Evolutionary conservation across 2,888 invertebrate genomes (phyloP).

Genomic region (Lasioglossum lativentre): DNA sequence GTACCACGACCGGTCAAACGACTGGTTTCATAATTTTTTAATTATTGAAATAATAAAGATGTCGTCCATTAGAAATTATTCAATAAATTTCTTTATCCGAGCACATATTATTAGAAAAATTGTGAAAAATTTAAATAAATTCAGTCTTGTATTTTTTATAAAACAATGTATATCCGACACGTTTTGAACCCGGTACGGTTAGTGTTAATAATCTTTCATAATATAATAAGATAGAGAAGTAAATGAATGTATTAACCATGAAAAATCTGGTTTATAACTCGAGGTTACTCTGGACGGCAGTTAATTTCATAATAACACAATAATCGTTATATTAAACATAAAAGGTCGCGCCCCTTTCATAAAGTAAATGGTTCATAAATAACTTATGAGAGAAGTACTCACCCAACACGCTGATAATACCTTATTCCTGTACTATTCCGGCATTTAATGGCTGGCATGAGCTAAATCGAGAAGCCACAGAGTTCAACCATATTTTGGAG

Average conservation of each 20-base stretch:
- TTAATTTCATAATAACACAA: not conserved
- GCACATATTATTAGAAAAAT: no score
- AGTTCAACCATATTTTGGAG: not conserved
- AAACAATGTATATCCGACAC: no score
- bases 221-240: not conserved
- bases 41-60: no score
- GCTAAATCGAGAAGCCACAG: not conserved
- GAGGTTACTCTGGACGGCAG: not conserved
- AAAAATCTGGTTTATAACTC: not conserved
- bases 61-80: no score
- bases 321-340: not conserved
- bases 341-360: not conserved
- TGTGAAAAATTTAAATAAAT: no score
- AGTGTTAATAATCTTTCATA: not conserved
- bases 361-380: slow-evolving; percentile 4
- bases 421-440: slow-evolving; percentile 4
- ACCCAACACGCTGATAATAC: slow-evolving; percentile 2
- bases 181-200: no score
- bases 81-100: no score
- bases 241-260: not conserved
- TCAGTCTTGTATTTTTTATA: no score
- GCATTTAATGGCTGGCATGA: not conserved
- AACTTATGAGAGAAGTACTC: slow-evolving; percentile 13
- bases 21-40: no score
- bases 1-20: no score